Percentiles rank a stretch among this genome's conserved stretches.
Evolutionary conservation across 2,113 vertebrate genomes (phyloP).

Genomic region (Triplophysa siluroides): DNA sequence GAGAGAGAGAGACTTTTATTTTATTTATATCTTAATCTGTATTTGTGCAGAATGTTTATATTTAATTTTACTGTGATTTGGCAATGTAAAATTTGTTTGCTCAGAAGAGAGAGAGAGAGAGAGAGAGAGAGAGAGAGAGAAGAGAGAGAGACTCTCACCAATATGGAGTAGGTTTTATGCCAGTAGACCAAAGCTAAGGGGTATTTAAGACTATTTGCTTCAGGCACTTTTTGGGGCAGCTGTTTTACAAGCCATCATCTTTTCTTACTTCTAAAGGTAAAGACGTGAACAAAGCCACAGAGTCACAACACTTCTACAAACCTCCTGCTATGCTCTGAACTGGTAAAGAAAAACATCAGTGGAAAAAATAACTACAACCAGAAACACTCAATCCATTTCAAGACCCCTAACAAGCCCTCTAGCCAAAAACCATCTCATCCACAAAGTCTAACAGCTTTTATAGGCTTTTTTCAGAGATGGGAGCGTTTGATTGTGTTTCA

Average conservation of each 20-base stretch:
- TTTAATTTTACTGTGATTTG: too few species aligned
- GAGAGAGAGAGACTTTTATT: too few species aligned
- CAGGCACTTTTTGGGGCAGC: not conserved
- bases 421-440: too few species aligned
- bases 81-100: too few species aligned
- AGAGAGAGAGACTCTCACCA: too few species aligned
- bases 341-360: not conserved
- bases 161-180: not conserved
- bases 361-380: not conserved
- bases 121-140: too few species aligned
- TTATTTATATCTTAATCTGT: too few species aligned
- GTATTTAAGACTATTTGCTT: not conserved
- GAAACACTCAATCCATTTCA: not conserved
- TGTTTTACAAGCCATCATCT: not conserved
- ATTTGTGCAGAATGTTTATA: too few species aligned
- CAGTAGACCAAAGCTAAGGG: not conserved
- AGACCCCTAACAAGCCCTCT: not conserved
- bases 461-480: not conserved
- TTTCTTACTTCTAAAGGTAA: not conserved
- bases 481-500: conserved; percentile 31
- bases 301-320: not conserved
- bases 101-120: too few species aligned
- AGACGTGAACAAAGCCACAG: not conserved
- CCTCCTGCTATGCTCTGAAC: too few species aligned
- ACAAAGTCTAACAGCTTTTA: not conserved